Evolutionary conservation across 1,140 invertebrate species (phyloP), one percentile per base, ranked within the genome.

Genomic region (Brachionus manjavacas): DNA sequence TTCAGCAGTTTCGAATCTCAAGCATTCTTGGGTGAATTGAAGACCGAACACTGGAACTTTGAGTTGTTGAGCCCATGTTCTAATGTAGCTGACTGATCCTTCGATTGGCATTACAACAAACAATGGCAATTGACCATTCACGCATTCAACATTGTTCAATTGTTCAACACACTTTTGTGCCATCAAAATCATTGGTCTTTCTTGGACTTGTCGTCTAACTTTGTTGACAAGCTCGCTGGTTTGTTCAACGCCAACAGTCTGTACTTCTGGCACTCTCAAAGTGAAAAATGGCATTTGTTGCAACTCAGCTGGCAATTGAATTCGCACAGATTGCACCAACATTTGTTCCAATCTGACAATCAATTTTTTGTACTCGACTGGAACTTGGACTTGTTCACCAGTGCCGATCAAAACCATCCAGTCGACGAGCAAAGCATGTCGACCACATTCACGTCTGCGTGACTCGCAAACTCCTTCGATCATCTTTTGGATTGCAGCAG

Each of bases 51-150:
- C 72, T 76, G 72, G 72, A 25, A 76, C 72, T 49, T 49, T 76
- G 14, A 76, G 12, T 76, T 76, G 72, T 49, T 49, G 39, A 31
- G 72, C 72, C 72, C 72, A 76, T 76, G 72, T 35, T 76, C 31
- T 76, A 25, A 76, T 49, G 41, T 46, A 25, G 20, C 25, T 23
- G 25, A 76, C 20, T 49, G 16, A 28, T 23, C 41, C n/a, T 76
- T 76, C 72, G 49, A 76, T 46, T 76, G 72, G 72, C 20, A 49
- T 28, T 14, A 76, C 43, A 76, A 76, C 72, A 49, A 76, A 76
- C 25, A 76, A 76, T 76, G 72, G 72, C 49, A 25, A 43, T 76
- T 76, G 41, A 76, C 43, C 72, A 31, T 49, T 28, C 23, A 76
- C 72, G 28, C 23, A 76, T 25, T 76, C 72, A 52, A 76, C 72